Conservation (phyloP, 2,888 invertebrate species). For the Papilio protenor region DNA sequence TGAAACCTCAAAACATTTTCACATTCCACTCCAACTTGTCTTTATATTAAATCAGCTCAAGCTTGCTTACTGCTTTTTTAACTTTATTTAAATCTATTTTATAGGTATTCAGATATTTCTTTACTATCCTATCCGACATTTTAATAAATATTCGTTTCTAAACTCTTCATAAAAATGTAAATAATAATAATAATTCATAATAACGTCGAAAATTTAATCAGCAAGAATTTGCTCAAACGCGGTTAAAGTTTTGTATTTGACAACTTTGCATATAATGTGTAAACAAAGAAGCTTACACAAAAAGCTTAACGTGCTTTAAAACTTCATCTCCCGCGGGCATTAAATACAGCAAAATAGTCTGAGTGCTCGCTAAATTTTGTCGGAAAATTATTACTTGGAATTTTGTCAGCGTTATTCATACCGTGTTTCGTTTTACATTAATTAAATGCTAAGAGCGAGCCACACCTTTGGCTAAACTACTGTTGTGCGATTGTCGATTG, state of each 20-base stretch:
- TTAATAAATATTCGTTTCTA: too few relatives aligned
- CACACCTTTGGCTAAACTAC: too few relatives aligned
- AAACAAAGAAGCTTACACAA: constrained; percentile 16
- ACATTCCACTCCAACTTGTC: too few relatives aligned
- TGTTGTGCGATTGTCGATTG: too few relatives aligned
- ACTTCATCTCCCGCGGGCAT: constrained; percentile 3
- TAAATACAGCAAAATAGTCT: constrained; percentile 18
- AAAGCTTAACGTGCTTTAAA: constrained; percentile 17
- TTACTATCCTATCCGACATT: too few relatives aligned
- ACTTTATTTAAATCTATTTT: too few relatives aligned
- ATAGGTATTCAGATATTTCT: too few relatives aligned
- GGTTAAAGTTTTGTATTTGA: constrained; percentile 4
- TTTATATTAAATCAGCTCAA: too few relatives aligned
- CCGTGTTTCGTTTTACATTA: neutral
- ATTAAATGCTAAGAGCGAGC: neutral
- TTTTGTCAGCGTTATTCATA: neutral
- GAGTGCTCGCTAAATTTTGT: constrained; percentile 11
- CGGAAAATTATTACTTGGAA: constrained; percentile 4
- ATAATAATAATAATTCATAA: neutral
- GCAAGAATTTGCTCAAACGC: neutral
- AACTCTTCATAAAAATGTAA: too few relatives aligned
- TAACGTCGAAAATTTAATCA: neutral
- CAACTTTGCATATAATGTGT: constrained; percentile 21
- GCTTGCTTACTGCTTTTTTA: too few relatives aligned
- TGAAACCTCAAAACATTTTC: too few relatives aligned